These are phyloP conservation scores for Amblyornis subalaris DNA, from an alignment of 2,113 vertebrate genomes.

Conservation along the genomic window DNA sequence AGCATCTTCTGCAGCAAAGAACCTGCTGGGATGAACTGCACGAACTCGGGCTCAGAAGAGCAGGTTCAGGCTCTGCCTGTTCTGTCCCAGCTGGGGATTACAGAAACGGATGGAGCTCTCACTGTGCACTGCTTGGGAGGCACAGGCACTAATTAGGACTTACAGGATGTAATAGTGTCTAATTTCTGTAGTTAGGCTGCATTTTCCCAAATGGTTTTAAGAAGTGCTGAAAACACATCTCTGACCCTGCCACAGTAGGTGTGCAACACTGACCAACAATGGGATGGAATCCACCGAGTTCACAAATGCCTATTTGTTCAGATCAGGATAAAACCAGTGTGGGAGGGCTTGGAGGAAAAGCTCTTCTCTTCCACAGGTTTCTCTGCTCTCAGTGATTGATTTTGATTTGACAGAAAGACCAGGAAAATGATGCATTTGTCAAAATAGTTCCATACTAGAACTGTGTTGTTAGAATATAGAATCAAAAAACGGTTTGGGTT, in stretches of 20 bases:
- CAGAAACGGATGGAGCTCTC: neutral
- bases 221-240: neutral
- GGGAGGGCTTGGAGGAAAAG: neutral
- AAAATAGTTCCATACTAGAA: neutral
- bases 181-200: neutral
- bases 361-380: neutral
- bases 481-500: neutral
- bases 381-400: neutral
- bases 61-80: neutral
- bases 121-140: neutral
- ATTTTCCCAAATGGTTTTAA: neutral
- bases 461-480: neutral
- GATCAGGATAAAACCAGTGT: neutral
- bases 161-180: neutral
- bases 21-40: neutral
- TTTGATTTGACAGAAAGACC: neutral
- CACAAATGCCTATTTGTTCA: neutral
- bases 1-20: neutral
- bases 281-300: neutral
- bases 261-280: rapidly evolving
- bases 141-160: neutral
- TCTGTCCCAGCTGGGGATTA: neutral
- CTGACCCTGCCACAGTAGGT: neutral
- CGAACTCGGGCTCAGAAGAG: neutral
- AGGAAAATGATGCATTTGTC: neutral